These are phyloP conservation scores for Linurgus olivaceus DNA, from an alignment of 2,797 vertebrate species.

Conservation along the genomic window DNA sequence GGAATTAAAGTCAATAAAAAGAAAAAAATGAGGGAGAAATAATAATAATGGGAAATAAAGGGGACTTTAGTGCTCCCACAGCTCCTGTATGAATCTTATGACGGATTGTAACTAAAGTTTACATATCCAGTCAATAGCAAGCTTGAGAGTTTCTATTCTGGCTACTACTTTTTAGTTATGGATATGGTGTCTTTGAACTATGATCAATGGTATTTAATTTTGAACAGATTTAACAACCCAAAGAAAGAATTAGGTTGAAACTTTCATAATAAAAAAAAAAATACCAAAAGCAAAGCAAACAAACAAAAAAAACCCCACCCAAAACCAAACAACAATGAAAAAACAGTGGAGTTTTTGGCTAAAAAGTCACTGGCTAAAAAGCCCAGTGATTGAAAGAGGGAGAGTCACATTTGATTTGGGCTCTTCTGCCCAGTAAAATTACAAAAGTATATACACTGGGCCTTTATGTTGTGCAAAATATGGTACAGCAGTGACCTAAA, in stretches of 20 bases:
- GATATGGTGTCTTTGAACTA: background rate
- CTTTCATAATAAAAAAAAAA: background rate
- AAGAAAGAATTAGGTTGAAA: background rate
- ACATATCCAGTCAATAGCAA: background rate
- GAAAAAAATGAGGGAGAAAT: background rate
- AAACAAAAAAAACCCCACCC: background rate
- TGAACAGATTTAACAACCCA: background rate
- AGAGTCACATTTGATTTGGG: background rate
- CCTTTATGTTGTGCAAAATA: background rate
- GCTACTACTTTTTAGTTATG: background rate
- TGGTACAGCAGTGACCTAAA: background rate
- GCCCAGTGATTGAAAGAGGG: background rate
- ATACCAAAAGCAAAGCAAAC: rapidly evolving
- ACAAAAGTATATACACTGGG: background rate
- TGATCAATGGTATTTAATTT: background rate
- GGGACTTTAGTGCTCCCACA: background rate
- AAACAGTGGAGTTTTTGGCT: rapidly evolving
- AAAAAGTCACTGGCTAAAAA: background rate
- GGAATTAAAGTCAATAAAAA: background rate
- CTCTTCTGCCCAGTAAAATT: background rate
- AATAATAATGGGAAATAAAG: background rate
- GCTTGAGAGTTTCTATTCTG: background rate
- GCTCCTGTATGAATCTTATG: background rate
- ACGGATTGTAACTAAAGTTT: background rate
- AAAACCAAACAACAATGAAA: background rate